Evolutionary conservation across 2,113 vertebrate genomes (phyloP).

Genomic region (Ameiurus melas): DNA sequence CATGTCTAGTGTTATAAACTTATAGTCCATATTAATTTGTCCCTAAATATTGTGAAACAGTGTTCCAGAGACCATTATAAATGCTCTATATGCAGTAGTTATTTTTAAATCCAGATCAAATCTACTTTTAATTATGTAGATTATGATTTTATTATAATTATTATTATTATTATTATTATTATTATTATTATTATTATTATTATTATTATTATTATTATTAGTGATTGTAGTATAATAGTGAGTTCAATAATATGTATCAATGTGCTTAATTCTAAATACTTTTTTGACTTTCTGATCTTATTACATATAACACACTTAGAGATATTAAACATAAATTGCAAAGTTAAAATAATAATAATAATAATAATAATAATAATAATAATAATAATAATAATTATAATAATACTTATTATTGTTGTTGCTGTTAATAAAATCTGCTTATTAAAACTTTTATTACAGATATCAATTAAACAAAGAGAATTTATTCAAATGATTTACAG

Average conservation of each 20-base stretch:
- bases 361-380: neutral
- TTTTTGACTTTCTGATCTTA: neutral
- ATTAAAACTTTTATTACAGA: neutral
- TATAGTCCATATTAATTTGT: neutral
- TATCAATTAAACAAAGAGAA: neutral
- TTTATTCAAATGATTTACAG: neutral
- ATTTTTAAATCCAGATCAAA: neutral
- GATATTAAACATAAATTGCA: neutral
- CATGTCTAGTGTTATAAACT: neutral
- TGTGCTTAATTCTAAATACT: neutral
- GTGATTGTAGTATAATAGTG: neutral
- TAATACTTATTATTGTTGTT: neutral
- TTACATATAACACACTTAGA: neutral
- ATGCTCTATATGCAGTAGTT: neutral
- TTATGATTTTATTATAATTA: too few species aligned
- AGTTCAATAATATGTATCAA: neutral
- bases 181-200: too few species aligned
- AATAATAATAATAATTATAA: neutral
- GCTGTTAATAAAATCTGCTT: neutral
- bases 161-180: too few species aligned
- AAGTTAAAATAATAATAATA: neutral
- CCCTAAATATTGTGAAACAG: neutral
- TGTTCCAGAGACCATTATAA: neutral
- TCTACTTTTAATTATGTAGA: neutral
- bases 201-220: neutral